Conservation (phyloP, 2,113 vertebrate genomes). For the Leptocoma aspasia region DNA sequence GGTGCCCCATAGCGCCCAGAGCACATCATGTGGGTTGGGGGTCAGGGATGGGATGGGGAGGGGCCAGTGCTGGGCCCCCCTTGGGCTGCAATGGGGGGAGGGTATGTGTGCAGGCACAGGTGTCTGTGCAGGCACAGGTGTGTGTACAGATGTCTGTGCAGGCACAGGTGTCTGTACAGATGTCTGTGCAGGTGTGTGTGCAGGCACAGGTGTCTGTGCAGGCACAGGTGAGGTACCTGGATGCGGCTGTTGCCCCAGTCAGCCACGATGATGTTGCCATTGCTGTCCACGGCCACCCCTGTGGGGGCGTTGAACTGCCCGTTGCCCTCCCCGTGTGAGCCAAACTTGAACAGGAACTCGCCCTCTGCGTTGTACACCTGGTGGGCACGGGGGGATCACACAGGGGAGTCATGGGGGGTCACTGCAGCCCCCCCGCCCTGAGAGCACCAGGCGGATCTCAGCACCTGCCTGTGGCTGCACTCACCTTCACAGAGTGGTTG, state of each 20-base stretch:
- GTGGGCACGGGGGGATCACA: neutral
- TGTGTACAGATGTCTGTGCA: too few species aligned
- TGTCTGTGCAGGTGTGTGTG: too few species aligned
- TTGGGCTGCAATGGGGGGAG: neutral
- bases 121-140: neutral
- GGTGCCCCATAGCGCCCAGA: neutral
- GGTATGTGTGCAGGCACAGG: neutral
- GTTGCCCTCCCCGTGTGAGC: conserved; percentile 95
- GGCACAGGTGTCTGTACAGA: neutral
- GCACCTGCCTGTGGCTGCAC: neutral
- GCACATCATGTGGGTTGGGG: accelerated
- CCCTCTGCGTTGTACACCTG: conserved; percentile 95
- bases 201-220: too few species aligned
- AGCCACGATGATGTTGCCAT: conserved; percentile 95
- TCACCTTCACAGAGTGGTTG: conserved; percentile 97
- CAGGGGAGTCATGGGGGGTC: accelerated
- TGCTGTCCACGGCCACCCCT: conserved; percentile 89
- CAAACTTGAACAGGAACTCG: conserved; percentile 97
- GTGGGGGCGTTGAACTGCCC: conserved; percentile 97
- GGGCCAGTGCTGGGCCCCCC: too few species aligned
- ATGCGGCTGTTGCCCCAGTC: conserved; percentile 98
- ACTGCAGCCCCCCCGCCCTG: neutral
- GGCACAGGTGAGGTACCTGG: conserved; percentile 74
- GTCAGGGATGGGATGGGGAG: neutral
- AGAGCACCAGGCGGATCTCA: accelerated